phyloP scores from a whole-genome alignment of 2,888 invertebrate genomes.

The Stenotaenia linearis region DNA sequence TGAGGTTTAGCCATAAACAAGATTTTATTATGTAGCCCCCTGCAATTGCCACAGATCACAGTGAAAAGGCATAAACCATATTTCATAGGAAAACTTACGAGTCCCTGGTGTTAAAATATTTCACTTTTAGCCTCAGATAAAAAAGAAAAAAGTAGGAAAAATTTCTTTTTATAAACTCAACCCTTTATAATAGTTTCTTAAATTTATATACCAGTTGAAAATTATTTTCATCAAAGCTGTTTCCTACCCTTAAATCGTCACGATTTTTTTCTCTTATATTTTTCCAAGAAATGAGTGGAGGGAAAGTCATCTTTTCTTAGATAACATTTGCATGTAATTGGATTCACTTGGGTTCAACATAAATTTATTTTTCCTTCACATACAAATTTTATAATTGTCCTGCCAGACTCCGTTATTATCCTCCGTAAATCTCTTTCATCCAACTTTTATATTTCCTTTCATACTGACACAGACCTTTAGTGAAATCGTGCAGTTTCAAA shows the following conservation, averaged over 20 bases:
- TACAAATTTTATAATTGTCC: constrained; percentile 26
- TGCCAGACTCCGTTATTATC: constrained; percentile 16
- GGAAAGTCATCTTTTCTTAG: background rate
- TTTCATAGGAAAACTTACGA: constrained; percentile 10
- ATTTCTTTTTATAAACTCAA: background rate
- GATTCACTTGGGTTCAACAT: background rate
- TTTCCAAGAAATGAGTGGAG: no score
- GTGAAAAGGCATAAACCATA: constrained; percentile 23
- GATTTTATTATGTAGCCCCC: constrained; percentile 13
- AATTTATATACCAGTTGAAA: background rate
- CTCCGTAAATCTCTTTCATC: background rate
- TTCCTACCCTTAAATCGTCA: background rate
- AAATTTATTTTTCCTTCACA: constrained; percentile 13
- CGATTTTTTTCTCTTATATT: no score
- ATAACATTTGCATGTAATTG: constrained; percentile 26
- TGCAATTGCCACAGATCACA: constrained; percentile 12
- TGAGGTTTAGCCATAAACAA: constrained; percentile 20
- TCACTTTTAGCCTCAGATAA: background rate
- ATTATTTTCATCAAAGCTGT: constrained; percentile 22
- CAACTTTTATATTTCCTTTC: constrained; percentile 1
- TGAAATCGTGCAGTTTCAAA: background rate
- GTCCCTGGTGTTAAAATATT: constrained; percentile 13
- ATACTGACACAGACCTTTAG: background rate
- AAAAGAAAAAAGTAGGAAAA: background rate
- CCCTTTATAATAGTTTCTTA: background rate